Evolutionary conservation across 2,113 vertebrate species (phyloP).

Genomic region (Aegithalos caudatus): DNA sequence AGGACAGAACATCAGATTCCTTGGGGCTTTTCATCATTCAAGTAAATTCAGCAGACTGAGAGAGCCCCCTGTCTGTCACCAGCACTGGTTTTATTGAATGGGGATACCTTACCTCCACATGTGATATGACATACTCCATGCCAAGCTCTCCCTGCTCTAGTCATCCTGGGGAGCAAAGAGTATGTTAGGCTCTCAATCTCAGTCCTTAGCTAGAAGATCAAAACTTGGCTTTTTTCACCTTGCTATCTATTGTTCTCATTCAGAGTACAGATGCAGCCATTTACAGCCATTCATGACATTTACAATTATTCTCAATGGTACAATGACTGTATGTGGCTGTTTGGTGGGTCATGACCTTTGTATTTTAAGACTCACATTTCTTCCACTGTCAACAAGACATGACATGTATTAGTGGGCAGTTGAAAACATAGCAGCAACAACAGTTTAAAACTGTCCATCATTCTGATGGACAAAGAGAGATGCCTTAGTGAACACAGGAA

Average conservation of each 20-base stretch:
- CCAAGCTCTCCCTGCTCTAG: neutral
- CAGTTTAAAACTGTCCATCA: neutral
- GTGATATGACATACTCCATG: neutral
- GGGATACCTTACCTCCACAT: neutral
- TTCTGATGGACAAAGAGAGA: neutral
- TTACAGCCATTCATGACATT: neutral
- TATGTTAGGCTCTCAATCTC: neutral
- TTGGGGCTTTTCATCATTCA: neutral
- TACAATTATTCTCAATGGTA: neutral
- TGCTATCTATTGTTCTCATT: neutral
- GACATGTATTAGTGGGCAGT: neutral
- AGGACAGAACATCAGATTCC: neutral
- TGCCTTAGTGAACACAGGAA: neutral
- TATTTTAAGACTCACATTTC: neutral
- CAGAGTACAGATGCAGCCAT: neutral
- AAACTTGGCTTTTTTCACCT: neutral
- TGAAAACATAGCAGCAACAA: neutral
- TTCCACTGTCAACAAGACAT: neutral
- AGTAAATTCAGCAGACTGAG: neutral
- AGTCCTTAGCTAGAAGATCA: neutral
- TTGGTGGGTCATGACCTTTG: neutral
- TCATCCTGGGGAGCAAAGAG: neutral
- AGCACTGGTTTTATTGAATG: neutral
- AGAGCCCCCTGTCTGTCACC: constrained; percentile 40
- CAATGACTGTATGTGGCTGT: neutral